Percentiles rank a stretch among this genome's conserved stretches.
These are phyloP conservation scores for Palloptera scutellata DNA, from an alignment of 2,888 invertebrate genomes.

Conservation along the genomic window DNA sequence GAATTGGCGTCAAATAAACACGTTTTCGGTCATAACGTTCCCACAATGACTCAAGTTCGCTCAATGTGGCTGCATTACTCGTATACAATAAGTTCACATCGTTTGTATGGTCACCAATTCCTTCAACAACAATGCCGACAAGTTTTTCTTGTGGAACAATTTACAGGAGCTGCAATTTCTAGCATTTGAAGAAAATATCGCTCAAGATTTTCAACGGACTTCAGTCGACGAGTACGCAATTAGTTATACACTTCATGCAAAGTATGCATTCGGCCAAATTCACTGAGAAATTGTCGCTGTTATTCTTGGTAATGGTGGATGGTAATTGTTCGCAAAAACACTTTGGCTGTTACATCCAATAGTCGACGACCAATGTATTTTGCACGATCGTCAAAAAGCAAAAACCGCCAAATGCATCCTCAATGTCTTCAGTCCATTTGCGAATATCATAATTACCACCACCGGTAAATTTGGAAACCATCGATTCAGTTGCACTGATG, in stretches of 20 bases:
- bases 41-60: background rate
- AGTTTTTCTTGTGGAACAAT: constrained; percentile 3
- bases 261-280: constrained; percentile 6
- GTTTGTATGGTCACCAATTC: background rate
- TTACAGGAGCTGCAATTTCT: constrained; percentile 4
- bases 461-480: background rate
- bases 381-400: background rate
- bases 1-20: too few relatives aligned
- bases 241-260: background rate
- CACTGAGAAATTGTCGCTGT: background rate
- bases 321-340: background rate
- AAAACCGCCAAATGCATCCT: background rate
- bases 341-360: constrained; percentile 14
- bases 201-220: background rate
- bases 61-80: background rate
- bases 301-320: background rate
- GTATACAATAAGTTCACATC: background rate
- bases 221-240: background rate
- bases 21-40: constrained; percentile 10
- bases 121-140: constrained; percentile 7
- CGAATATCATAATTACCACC: background rate
- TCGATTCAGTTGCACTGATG: background rate
- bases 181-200: constrained; percentile 18
- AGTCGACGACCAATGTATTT: constrained; percentile 8
- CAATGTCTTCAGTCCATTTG: background rate